These are phyloP conservation scores for Acyrthosiphon pisum DNA, from an alignment of 1,140 invertebrate species.

Conservation along the genomic window DNA sequence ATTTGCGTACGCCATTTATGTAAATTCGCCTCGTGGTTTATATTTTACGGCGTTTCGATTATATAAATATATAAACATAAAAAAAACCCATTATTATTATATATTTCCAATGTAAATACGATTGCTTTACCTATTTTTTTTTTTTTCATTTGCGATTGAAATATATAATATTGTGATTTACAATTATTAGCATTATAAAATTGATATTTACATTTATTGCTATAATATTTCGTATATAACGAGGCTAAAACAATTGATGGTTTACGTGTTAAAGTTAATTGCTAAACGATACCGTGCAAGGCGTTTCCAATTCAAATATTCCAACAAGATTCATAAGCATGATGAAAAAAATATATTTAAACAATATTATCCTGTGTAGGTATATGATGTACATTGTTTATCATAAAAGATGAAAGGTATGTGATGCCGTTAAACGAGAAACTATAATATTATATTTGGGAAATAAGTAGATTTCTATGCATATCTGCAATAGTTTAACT, in stretches of 20 bases:
- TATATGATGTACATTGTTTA: too few species aligned
- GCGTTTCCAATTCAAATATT: neutral
- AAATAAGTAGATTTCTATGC: too few species aligned
- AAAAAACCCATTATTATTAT: neutral
- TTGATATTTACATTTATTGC: neutral
- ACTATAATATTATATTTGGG: too few species aligned
- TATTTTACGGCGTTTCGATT: conserved; percentile 25
- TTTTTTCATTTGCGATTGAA: neutral
- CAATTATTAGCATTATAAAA: neutral
- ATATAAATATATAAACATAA: conserved; percentile 26
- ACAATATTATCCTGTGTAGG: neutral
- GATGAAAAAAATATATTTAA: neutral
- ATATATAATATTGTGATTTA: neutral
- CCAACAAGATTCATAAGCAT: neutral
- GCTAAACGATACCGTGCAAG: neutral
- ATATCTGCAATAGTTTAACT: too few species aligned
- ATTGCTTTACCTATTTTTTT: conserved; percentile 4
- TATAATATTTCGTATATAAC: neutral
- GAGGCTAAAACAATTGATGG: neutral
- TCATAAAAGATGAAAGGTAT: too few species aligned
- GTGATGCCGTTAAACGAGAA: too few species aligned
- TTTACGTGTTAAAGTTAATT: neutral
- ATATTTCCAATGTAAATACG: neutral
- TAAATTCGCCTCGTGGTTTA: conserved; percentile 15
- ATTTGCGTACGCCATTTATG: conserved; percentile 18